These are phyloP conservation scores for Orbicella faveolata DNA, from an alignment of 64 coral and sea anemone species.

Conservation along the genomic window DNA sequence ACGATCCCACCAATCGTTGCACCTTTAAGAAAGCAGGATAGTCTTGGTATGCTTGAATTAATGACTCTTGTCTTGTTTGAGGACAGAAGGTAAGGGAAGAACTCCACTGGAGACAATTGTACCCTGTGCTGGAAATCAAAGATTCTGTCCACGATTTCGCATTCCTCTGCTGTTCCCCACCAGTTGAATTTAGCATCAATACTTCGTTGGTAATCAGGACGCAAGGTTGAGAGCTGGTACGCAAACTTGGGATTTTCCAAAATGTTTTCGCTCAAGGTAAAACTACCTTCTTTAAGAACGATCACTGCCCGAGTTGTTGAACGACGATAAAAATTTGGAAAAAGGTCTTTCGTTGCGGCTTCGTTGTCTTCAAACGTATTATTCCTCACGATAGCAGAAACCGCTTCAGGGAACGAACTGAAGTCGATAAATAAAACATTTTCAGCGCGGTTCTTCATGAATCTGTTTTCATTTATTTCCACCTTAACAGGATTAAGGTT, in stretches of 20 bases:
- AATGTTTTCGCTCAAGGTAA: constrained; percentile 46
- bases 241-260: constrained; percentile 32
- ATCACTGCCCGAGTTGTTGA: constrained; percentile 37
- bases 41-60: constrained; percentile 5
- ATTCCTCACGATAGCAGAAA: constrained; percentile 3
- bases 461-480: constrained; percentile 7
- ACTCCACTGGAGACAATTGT: constrained; percentile 48
- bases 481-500: constrained; percentile 38
- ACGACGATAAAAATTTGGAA: constrained; percentile 43
- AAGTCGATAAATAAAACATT: constrained; percentile 66
- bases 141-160: constrained; percentile 51
- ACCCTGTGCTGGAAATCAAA: constrained; percentile 64
- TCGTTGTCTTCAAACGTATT: constrained; percentile 62
- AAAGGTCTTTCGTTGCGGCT: not conserved
- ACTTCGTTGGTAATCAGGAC: not conserved
- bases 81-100: constrained; percentile 53
- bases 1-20: constrained; percentile 44
- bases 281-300: constrained; percentile 60
- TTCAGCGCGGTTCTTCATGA: constrained; percentile 37
- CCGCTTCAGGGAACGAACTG: not conserved
- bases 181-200: constrained; percentile 64
- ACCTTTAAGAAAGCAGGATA: constrained; percentile 52
- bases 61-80: not conserved
- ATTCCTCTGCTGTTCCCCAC: constrained; percentile 65
- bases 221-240: constrained; percentile 49